phyloP scores from a whole-genome alignment of 2,113 vertebrate genomes.

The Alethe diademata region DNA sequence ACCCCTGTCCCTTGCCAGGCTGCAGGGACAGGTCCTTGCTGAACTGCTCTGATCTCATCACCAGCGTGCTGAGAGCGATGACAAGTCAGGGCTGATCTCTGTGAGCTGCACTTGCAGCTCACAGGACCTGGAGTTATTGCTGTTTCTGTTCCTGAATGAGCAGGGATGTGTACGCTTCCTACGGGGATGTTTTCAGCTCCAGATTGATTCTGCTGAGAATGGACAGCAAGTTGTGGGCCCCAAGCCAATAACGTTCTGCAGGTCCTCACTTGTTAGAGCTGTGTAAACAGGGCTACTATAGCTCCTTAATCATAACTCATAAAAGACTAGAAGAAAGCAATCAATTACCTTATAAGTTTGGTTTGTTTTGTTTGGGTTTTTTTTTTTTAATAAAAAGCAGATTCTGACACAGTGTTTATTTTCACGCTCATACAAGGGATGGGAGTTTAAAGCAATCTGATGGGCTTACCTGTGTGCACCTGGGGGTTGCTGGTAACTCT shows the following conservation, averaged over 20 bases:
- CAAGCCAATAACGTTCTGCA: slow-evolving; percentile 70
- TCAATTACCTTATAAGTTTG: slow-evolving; percentile 66
- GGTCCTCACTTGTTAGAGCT: slow-evolving; percentile 75
- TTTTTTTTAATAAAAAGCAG: slow-evolving; percentile 58
- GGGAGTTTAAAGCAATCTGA: neutral
- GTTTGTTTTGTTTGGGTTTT: neutral
- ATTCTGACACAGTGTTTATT: slow-evolving; percentile 6
- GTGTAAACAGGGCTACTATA: slow-evolving; percentile 69
- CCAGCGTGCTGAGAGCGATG: slow-evolving; percentile 39
- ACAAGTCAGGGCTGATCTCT: slow-evolving; percentile 63
- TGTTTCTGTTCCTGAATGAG: slow-evolving; percentile 37
- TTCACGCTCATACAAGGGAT: neutral
- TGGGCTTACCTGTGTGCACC: neutral
- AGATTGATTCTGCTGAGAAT: slow-evolving; percentile 70
- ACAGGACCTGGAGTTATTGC: slow-evolving; percentile 57
- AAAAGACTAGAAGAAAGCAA: slow-evolving; percentile 69
- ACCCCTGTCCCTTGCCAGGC: slow-evolving; percentile 29
- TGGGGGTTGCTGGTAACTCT: neutral
- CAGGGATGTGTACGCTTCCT: slow-evolving; percentile 52
- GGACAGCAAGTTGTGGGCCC: slow-evolving; percentile 61
- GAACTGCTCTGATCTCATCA: slow-evolving; percentile 37
- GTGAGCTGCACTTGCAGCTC: slow-evolving; percentile 58
- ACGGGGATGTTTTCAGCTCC: slow-evolving; percentile 68
- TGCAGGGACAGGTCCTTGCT: slow-evolving; percentile 12
- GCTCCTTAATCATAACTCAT: slow-evolving; percentile 70